A percentile compares a stretch with the other conserved stretches of the same genome.
phyloP scores from a whole-genome alignment of 2,888 invertebrate species.

The Clivina fossor region DNA sequence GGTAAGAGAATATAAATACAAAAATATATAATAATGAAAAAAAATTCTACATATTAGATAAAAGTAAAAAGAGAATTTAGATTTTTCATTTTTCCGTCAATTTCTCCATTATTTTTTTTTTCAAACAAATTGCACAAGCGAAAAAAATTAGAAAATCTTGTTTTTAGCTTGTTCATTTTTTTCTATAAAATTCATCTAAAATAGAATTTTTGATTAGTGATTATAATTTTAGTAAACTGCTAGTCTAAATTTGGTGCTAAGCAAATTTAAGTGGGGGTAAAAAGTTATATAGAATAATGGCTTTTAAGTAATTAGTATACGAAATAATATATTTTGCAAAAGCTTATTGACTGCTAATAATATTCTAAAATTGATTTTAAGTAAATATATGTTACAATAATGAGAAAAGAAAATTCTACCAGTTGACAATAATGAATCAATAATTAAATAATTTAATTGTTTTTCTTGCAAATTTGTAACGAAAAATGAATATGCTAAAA shows the following conservation, averaged over 20 bases:
- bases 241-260: background rate
- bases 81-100: background rate
- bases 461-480: constrained; percentile 6
- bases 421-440: constrained; percentile 29
- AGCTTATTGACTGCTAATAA: constrained; percentile 23
- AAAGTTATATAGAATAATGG: constrained; percentile 15
- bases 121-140: too few species aligned
- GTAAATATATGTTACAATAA: too few species aligned
- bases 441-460: constrained; percentile 10
- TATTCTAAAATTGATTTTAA: constrained; percentile 28
- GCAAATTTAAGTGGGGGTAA: constrained; percentile 8
- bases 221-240: background rate
- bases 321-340: constrained; percentile 29
- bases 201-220: background rate
- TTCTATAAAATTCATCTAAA: background rate
- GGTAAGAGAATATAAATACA: background rate
- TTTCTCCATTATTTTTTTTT: too few species aligned
- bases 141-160: constrained; percentile 27
- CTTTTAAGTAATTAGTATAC: constrained; percentile 30
- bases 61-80: constrained; percentile 7
- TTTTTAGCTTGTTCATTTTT: constrained; percentile 18
- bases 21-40: background rate
- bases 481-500: constrained; percentile 24
- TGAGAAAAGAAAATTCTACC: constrained; percentile 4
- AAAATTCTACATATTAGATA: constrained; percentile 3